Conservation (phyloP, 2,113 vertebrate genomes). For the Hippolais icterina region DNA sequence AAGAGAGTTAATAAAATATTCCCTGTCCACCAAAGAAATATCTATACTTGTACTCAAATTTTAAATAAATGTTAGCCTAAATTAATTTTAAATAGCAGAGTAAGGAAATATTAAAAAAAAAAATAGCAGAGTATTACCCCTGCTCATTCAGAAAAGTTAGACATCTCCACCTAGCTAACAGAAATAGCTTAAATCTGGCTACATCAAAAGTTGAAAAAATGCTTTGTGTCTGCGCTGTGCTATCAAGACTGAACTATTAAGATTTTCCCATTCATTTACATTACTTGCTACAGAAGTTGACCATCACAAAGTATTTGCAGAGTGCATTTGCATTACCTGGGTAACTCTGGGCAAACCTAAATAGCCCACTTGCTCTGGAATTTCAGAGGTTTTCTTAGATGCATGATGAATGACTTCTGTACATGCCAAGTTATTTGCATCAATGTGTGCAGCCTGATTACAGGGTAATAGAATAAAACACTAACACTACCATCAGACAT, state of each 20-base stretch:
- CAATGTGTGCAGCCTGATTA: background rate
- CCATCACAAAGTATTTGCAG: background rate
- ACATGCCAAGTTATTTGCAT: fast-evolving
- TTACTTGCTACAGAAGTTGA: background rate
- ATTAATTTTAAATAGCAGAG: background rate
- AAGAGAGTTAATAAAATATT: background rate
- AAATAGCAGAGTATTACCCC: background rate
- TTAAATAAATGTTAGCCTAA: background rate
- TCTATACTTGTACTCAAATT: background rate
- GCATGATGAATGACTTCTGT: background rate
- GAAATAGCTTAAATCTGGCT: background rate
- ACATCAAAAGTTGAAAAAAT: background rate
- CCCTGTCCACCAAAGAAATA: background rate
- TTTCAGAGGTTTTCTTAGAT: background rate
- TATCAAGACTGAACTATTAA: background rate
- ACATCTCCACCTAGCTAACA: background rate
- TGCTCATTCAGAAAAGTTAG: background rate
- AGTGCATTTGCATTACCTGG: background rate
- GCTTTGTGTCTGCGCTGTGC: fast-evolving
- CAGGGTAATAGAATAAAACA: background rate
- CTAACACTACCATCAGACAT: background rate
- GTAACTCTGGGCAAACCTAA: background rate
- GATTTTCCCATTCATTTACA: background rate
- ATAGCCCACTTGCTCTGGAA: background rate
- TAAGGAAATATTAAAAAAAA: background rate